A percentile compares a stretch with the other conserved stretches of the same genome.
phyloP scores from a whole-genome alignment of 2,888 invertebrate species.

The Netelia melanura region DNA sequence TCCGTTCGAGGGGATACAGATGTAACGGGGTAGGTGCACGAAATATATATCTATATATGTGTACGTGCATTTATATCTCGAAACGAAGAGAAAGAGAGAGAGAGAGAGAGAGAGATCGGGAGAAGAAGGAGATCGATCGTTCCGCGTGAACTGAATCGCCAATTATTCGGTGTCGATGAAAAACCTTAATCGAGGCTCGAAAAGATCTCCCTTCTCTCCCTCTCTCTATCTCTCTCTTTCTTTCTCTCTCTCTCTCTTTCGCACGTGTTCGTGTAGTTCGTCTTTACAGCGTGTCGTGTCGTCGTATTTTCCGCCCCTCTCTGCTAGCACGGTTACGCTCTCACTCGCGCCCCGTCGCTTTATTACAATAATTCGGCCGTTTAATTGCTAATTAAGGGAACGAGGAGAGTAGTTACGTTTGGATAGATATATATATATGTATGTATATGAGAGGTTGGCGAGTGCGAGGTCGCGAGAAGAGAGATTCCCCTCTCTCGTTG shows the following conservation, averaged over 20 bases:
- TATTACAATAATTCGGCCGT: slow-evolving; percentile 82
- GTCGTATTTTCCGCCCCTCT: slow-evolving; percentile 26
- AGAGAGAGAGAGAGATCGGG: slow-evolving; percentile 24
- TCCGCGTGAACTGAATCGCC: slow-evolving; percentile 70
- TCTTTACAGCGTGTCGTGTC: slow-evolving; percentile 1
- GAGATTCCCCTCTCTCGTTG: not conserved
- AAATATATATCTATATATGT: slow-evolving; percentile 5
- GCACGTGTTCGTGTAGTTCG: not conserved
- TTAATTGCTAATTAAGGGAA: slow-evolving; percentile 80
- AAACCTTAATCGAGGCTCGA: slow-evolving; percentile 66
- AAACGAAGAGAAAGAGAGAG: slow-evolving; percentile 18
- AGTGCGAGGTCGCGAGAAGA: slow-evolving; percentile 32
- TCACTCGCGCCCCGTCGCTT: slow-evolving; percentile 71
- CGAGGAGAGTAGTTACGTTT: slow-evolving; percentile 38
- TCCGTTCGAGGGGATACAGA: slow-evolving; percentile 67
- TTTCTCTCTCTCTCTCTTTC: not conserved
- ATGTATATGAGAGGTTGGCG: not conserved
- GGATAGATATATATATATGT: not conserved
- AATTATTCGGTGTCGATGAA: slow-evolving; percentile 69
- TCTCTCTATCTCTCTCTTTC: slow-evolving; percentile 48
- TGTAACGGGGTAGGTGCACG: slow-evolving; percentile 68
- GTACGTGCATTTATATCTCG: slow-evolving; percentile 20
- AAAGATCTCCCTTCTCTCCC: slow-evolving; percentile 16
- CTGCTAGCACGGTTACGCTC: slow-evolving; percentile 62
- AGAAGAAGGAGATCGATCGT: slow-evolving; percentile 68